Evolutionary conservation across 2,797 vertebrate genomes (phyloP).

Genomic region (Phoeniculus purpureus): DNA sequence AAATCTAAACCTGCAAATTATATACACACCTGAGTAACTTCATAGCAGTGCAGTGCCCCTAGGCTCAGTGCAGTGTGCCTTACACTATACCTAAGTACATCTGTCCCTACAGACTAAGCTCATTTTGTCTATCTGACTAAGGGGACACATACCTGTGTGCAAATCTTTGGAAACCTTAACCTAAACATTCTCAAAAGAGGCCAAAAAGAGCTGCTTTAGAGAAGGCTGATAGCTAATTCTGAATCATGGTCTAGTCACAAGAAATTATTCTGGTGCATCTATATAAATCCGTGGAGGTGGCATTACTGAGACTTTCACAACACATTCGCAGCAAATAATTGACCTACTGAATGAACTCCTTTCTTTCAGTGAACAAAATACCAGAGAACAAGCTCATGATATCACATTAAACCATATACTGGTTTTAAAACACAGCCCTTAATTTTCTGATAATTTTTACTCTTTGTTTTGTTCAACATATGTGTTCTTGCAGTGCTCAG

Average conservation of each 20-base stretch:
- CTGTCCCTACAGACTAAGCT: not conserved
- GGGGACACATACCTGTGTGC: not conserved
- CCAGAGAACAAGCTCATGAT: not conserved
- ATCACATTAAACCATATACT: not conserved
- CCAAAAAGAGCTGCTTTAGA: not conserved
- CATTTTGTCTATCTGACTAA: not conserved
- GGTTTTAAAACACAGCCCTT: not conserved
- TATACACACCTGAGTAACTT: not conserved
- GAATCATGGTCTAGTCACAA: conserved; percentile 3
- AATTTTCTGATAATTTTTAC: not conserved
- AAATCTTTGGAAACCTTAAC: conserved; percentile 1
- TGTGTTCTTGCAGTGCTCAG: not conserved
- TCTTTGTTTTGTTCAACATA: not conserved
- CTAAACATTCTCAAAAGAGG: not conserved
- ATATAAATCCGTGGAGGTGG: not conserved
- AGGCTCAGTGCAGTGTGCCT: not conserved
- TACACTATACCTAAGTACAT: not conserved
- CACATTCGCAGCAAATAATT: not conserved
- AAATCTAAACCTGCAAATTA: not conserved
- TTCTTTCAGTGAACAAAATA: not conserved
- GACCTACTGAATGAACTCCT: not conserved
- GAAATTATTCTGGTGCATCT: not conserved
- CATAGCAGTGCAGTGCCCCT: not conserved
- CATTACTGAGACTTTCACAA: not conserved
- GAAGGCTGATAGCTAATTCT: conserved; percentile 14